These are phyloP conservation scores for Nephrotoma guestfalica DNA, from an alignment of 2,888 invertebrate species.

Conservation along the genomic window DNA sequence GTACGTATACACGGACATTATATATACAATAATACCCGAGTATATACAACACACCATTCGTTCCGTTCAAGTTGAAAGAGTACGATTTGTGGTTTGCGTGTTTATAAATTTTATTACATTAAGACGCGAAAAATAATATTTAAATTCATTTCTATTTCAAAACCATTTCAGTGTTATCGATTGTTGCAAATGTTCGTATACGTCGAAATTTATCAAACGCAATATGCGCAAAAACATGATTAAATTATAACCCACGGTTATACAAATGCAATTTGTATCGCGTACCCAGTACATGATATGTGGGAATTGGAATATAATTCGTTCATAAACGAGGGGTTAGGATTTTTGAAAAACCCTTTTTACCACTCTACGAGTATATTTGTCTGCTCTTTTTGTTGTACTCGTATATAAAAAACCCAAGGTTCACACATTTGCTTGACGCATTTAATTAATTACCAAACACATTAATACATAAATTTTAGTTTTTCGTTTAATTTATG, in stretches of 20 bases:
- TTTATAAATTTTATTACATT: not conserved
- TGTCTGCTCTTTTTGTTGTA: not conserved
- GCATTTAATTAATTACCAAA: not conserved
- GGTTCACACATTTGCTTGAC: not conserved
- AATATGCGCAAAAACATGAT: not conserved
- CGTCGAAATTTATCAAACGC: not conserved
- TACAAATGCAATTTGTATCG: not conserved
- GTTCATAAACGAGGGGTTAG: not conserved
- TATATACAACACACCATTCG: not conserved
- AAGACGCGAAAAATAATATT: not conserved
- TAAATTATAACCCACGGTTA: not conserved
- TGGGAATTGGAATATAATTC: not conserved
- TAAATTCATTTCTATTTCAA: not conserved
- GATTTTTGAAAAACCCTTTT: not conserved
- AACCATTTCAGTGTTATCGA: not conserved
- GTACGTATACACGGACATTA: not conserved
- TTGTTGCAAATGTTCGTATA: not conserved
- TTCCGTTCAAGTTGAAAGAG: not conserved
- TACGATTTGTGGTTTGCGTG: not conserved
- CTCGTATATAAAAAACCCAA: not conserved
- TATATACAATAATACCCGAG: not conserved
- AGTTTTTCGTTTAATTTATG: not conserved
- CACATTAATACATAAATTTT: not conserved
- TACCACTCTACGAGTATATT: not conserved
- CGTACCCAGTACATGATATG: not conserved